Evolutionary conservation across 35 echinoderm and acorn worm species (phyloP), one percentile per base, ranked within the genome.

Genomic region (Anneissia japonica): DNA sequence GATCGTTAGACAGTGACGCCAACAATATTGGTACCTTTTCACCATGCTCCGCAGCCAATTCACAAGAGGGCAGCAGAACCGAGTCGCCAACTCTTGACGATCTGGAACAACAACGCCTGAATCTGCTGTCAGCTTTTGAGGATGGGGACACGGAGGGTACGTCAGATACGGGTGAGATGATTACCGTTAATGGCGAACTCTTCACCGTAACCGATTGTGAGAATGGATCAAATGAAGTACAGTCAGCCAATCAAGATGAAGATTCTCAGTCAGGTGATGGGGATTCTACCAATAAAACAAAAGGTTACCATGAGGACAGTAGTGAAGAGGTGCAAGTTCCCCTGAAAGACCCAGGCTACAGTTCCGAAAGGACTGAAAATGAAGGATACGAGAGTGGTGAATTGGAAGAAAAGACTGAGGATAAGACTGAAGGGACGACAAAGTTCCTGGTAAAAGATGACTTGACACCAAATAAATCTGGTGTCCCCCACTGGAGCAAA

Each of bases 401-500:
- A n/a, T n/a, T n/a, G n/a, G 83, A 36, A 21, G 35, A 0, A 31
- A 36, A 29, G 5, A 34, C 75, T 72, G 72, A 32, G 73, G 83
- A 21, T 11, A 16, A 37, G 72, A 74, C 36, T 1, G 73, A 39
- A 13, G 0, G 38, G 30, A 36, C 73, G 32, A 23, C 34, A 36
- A 38, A 26, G 33, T 4, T 64, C 23, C 37, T 39, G 26, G 26
- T 19, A 12, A 13, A 43, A 32, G 80, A 82, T 64, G 87, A 82
- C 28, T 7, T 73, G 17, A 83, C 87, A 13, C 92, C 92, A 31
- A 90, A 93, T 30, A 89, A 89, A 77, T 89, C 87, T 0, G 92
- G 92, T 40, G 87, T 89, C 9, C 92, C 92, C 31, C 83, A 86
- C 29, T 23, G 83, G 72, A 82, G 35, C 17, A 89, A 93, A 10